These are phyloP conservation scores for Boulengeromyrus knoepffleri DNA, from an alignment of 2,113 vertebrate species.

Conservation along the genomic window DNA sequence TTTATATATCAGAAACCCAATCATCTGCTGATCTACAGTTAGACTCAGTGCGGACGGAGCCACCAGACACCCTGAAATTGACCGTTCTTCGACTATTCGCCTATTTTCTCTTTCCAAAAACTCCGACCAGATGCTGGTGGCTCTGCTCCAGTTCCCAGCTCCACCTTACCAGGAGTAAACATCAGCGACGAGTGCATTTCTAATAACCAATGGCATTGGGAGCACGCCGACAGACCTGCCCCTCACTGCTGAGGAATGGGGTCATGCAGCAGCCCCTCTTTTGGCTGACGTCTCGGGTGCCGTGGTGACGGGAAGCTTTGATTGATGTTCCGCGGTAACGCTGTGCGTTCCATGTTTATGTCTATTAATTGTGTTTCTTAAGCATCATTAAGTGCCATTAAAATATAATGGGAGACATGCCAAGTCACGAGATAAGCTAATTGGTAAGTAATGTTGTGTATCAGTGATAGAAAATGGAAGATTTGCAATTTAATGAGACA, in stretches of 20 bases:
- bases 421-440: slow-evolving; percentile 92
- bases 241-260: slow-evolving; percentile 64
- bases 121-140: background rate
- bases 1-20: background rate
- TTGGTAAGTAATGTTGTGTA: slow-evolving; percentile 99
- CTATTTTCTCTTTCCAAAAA: background rate
- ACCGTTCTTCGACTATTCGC: background rate
- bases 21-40: background rate
- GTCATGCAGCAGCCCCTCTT: slow-evolving; percentile 54
- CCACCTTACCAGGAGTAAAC: background rate
- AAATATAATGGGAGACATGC: slow-evolving; percentile 93
- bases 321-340: slow-evolving; percentile 61
- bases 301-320: slow-evolving; percentile 62
- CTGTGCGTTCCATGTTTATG: slow-evolving; percentile 66
- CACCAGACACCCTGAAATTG: background rate
- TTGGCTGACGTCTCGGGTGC: slow-evolving; percentile 37
- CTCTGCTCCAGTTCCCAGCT: background rate
- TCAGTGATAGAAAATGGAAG: slow-evolving; percentile 89
- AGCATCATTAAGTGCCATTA: slow-evolving; percentile 99
- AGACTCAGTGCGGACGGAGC: background rate
- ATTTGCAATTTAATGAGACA: slow-evolving; percentile 90
- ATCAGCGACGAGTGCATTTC: background rate
- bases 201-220: slow-evolving; percentile 15
- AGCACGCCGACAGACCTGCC: slow-evolving; percentile 54
- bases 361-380: slow-evolving; percentile 73